Evolutionary conservation across 2,888 invertebrate species (phyloP).

Genomic region (Chrysolina haemoptera): DNA sequence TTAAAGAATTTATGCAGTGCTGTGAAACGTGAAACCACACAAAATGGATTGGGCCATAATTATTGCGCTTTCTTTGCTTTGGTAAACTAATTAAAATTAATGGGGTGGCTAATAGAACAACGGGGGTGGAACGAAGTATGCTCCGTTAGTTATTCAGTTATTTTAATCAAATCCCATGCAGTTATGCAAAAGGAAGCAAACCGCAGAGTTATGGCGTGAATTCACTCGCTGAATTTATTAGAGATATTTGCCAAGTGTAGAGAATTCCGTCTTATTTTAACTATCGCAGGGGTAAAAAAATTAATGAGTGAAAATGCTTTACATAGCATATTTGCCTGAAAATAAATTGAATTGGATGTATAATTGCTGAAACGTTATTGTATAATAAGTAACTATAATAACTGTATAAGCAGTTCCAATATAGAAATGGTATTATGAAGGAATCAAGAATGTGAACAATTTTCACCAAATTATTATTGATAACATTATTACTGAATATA

Average conservation of each 20-base stretch:
- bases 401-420: too few relatives aligned
- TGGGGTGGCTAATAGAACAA: constrained; percentile 33
- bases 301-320: too few relatives aligned
- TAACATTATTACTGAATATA: too few relatives aligned
- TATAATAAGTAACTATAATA: too few relatives aligned
- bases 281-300: neutral
- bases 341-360: too few relatives aligned
- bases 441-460: too few relatives aligned
- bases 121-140: constrained; percentile 22
- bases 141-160: constrained; percentile 33
- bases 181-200: constrained; percentile 3
- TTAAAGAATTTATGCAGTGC: constrained; percentile 44
- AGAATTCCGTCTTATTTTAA: neutral
- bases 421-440: too few relatives aligned
- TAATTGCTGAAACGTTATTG: too few relatives aligned
- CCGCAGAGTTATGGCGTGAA: neutral
- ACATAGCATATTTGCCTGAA: too few relatives aligned
- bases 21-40: constrained; percentile 22
- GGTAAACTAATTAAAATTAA: constrained; percentile 41
- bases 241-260: neutral
- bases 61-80: constrained; percentile 26
- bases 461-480: too few relatives aligned
- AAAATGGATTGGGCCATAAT: constrained; percentile 20
- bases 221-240: neutral
- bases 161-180: constrained; percentile 32